Conservation (phyloP, 2,888 invertebrate genomes). For the Synanthedon tipuliformis region DNA sequence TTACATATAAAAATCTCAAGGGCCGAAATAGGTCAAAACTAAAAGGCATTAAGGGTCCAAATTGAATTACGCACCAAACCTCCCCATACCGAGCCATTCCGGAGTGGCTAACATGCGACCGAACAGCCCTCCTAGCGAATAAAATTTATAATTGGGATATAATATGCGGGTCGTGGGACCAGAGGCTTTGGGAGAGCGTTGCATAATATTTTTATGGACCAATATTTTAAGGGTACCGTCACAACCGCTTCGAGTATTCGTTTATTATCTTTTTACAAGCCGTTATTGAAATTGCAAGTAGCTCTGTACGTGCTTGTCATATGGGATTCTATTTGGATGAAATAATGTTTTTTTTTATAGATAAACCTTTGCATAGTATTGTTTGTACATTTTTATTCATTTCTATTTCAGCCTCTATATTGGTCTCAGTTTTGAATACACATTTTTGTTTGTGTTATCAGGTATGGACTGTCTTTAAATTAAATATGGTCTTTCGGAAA, state of each 20-base stretch:
- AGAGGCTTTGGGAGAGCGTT: not conserved
- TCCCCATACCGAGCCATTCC: constrained; percentile 58
- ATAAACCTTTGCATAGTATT: no score
- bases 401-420: no score
- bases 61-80: constrained; percentile 51
- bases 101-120: constrained; percentile 49
- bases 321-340: no score
- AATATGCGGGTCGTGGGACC: constrained; percentile 25
- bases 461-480: no score
- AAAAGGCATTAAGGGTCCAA: constrained; percentile 50
- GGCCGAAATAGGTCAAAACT: constrained; percentile 39
- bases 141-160: constrained; percentile 58
- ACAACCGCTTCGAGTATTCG: not conserved
- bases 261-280: not conserved
- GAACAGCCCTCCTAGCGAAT: constrained; percentile 31
- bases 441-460: no score
- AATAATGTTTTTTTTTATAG: no score
- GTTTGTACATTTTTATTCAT: no score
- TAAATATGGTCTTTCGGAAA: no score
- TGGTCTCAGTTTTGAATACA: no score
- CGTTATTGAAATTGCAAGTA: not conserved
- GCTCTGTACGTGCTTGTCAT: not conserved
- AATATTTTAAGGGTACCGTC: not conserved
- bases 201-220: not conserved
- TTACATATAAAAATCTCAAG: constrained; percentile 5